phyloP scores from a whole-genome alignment of 2,113 vertebrate species.

The Vulpes lagopus region DNA sequence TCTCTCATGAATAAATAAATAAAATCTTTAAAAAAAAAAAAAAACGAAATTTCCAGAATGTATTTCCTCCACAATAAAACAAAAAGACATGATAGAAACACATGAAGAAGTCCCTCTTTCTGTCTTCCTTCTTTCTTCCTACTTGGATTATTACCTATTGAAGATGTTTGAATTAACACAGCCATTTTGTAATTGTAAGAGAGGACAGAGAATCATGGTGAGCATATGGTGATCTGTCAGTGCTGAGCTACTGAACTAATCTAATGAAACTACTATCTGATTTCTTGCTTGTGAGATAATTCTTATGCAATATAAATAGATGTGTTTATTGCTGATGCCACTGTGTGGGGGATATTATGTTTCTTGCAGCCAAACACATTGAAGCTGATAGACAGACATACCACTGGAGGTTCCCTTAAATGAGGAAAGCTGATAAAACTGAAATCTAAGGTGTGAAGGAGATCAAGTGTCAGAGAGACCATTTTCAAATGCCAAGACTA shows the following conservation, averaged over 20 bases:
- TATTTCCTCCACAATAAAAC: not conserved
- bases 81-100: not conserved
- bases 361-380: not conserved
- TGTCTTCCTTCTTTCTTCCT: not conserved
- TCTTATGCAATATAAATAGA: not conserved
- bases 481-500: not conserved
- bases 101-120: not conserved
- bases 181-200: not conserved
- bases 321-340: not conserved
- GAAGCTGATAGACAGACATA: not conserved
- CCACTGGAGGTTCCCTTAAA: not conserved
- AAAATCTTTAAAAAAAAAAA: too few species aligned
- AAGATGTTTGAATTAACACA: not conserved
- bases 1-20: too few species aligned
- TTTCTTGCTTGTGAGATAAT: not conserved
- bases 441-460: not conserved
- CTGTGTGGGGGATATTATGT: not conserved
- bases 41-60: not conserved
- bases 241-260: not conserved
- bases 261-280: not conserved
- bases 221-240: not conserved
- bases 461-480: not conserved
- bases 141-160: not conserved
- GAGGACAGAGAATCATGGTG: not conserved
- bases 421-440: not conserved